Percentiles rank a stretch among this genome's conserved stretches.
Conservation (phyloP, 2,888 invertebrate species). For the Apodemia zela region DNA sequence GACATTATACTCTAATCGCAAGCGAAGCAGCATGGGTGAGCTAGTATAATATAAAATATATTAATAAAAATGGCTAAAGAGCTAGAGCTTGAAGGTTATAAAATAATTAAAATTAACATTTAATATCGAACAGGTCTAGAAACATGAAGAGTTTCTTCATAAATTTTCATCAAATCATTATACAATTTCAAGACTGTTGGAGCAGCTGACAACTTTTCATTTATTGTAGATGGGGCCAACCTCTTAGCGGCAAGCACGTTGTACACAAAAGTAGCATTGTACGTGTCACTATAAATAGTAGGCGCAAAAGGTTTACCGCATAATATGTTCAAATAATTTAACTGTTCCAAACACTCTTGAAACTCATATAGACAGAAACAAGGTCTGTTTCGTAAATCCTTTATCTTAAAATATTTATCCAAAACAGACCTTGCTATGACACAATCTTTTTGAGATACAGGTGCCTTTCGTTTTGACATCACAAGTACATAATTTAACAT, state of each 20-base stretch:
- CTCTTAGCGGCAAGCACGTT: background rate
- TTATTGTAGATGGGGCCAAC: background rate
- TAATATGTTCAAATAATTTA: conserved; percentile 12
- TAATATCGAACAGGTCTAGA: too few species aligned
- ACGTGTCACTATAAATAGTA: background rate
- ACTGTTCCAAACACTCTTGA: conserved; percentile 8
- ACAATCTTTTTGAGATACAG: background rate
- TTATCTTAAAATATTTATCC: background rate
- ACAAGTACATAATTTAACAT: background rate
- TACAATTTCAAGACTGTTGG: conserved; percentile 7
- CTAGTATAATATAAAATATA: too few species aligned
- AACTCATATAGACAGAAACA: conserved; percentile 7
- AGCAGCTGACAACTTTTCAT: background rate
- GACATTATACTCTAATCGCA: too few species aligned
- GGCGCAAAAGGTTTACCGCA: background rate
- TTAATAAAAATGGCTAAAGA: too few species aligned
- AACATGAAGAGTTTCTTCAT: background rate
- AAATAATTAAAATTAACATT: background rate
- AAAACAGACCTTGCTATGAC: background rate
- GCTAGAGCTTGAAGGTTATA: background rate
- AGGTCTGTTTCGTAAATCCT: background rate
- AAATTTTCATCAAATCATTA: conserved; percentile 4
- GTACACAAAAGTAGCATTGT: conserved; percentile 1
- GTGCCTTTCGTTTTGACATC: background rate
- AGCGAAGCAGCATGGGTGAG: too few species aligned